A percentile compares a stretch with the other conserved stretches of the same genome.
phyloP scores from a whole-genome alignment of 1,140 invertebrate genomes.

The Lucilia sericata region DNA sequence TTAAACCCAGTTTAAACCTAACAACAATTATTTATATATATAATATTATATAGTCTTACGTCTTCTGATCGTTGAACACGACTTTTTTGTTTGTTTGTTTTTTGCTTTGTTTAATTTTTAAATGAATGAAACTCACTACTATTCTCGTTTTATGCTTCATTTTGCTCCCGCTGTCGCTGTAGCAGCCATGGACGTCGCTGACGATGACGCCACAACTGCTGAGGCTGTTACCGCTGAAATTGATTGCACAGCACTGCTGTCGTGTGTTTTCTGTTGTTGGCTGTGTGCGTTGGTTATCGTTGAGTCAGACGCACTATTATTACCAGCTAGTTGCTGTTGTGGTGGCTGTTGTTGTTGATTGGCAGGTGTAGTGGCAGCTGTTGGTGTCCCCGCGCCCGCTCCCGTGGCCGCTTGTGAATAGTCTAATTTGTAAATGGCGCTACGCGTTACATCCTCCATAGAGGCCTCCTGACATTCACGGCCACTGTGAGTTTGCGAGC shows the following conservation, averaged over 20 bases:
- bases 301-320: slow-evolving; percentile 38
- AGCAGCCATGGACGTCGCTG: slow-evolving; percentile 48
- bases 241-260: slow-evolving; percentile 51
- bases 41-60: slow-evolving; percentile 41
- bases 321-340: slow-evolving; percentile 35
- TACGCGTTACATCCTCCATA: slow-evolving; percentile 87
- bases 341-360: slow-evolving; percentile 8
- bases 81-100: slow-evolving; percentile 11
- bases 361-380: slow-evolving; percentile 38
- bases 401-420: slow-evolving; percentile 67
- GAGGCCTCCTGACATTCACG: slow-evolving; percentile 86
- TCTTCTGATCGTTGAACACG: slow-evolving; percentile 41
- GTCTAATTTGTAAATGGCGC: slow-evolving; percentile 74
- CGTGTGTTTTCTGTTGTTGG: slow-evolving; percentile 50
- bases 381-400: slow-evolving; percentile 48
- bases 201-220: slow-evolving; percentile 46
- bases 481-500: slow-evolving; percentile 81
- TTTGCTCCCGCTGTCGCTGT: slow-evolving; percentile 49
- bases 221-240: slow-evolving; percentile 48
- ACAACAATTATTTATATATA: slow-evolving; percentile 32
- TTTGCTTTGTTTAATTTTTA: background rate
- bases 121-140: slow-evolving; percentile 31
- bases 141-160: slow-evolving; percentile 1
- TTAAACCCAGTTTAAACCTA: slow-evolving; percentile 43
- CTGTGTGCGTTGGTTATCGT: slow-evolving; percentile 26